Evolutionary conservation across 2,888 invertebrate species (phyloP), one percentile per base, ranked within the genome.

Genomic region (Pseudeuparius sepicola): DNA sequence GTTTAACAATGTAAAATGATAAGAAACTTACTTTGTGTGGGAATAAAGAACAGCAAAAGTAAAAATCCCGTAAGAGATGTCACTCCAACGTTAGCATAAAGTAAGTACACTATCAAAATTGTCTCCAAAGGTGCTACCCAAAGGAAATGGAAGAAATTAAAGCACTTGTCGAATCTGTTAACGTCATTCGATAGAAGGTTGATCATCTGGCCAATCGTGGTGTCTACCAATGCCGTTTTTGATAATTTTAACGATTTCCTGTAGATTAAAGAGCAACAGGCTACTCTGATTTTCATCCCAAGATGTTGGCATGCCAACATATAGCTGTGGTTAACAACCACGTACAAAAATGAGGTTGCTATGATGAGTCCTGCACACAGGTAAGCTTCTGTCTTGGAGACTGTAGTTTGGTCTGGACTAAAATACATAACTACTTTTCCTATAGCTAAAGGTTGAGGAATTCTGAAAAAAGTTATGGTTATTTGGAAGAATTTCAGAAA

Each of bases 111-210:
- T 3, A 86, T 76, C 14, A 84, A 67, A 0, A 75, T 50, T 12
- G 82, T 77, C 59, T 88, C 80, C 1, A 87, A 56, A 0, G 89
- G 89, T 0, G 84, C 83, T 11, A 86, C 66, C 69, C 86, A 78
- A 4, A 90, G 60, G 53, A 83, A 88, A 56, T 87, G 82, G 10
- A 87, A 56, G 56, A 87, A 84, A 32, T 84, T 65, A 15, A 78
- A 70, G 5, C 79, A 78, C 63, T 80, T 71, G 60, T 92, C 90
- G 59, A 90, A 87, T 37, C 89, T 65, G 46, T 78, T 82, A 1
- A 89, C 87, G 61, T 93, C 92, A 36, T 89, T 90, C 0, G 89
- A 87, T 40, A 92, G 43, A 27, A 61, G 45, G 44, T 63, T 61
- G 31, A 61, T 56, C 49, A 61, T 54, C 46, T 61, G 58, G 58